A percentile compares a stretch with the other conserved stretches of the same genome.
phyloP scores from a whole-genome alignment of 2,797 vertebrate species.

The Neoniphon sammara region DNA sequence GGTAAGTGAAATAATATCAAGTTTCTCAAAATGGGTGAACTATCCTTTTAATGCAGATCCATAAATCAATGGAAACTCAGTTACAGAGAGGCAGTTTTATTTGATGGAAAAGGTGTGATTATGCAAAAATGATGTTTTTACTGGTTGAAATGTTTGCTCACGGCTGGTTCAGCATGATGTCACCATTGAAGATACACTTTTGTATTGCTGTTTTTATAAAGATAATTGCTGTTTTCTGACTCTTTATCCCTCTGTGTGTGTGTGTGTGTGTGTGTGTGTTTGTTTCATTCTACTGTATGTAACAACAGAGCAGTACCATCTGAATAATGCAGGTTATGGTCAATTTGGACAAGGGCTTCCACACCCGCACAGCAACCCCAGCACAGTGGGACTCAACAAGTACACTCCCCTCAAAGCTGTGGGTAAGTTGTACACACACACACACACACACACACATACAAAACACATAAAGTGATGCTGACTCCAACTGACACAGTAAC shows the following conservation, averaged over 20 bases:
- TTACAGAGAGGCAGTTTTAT: too few species aligned
- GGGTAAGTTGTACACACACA: slow-evolving; percentile 82
- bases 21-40: too few species aligned
- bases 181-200: too few species aligned
- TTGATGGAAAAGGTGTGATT: too few species aligned
- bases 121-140: too few species aligned
- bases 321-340: slow-evolving; percentile 83
- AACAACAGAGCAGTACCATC: slow-evolving; percentile 87
- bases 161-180: too few species aligned
- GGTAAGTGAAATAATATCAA: too few species aligned
- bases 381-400: slow-evolving; percentile 82
- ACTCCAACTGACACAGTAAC: slow-evolving; percentile 63
- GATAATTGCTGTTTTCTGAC: background rate
- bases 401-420: slow-evolving; percentile 89
- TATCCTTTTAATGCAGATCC: too few species aligned
- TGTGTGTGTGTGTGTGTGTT: background rate
- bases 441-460: slow-evolving; percentile 30
- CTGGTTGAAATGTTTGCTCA: too few species aligned
- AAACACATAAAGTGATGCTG: slow-evolving; percentile 53
- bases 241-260: background rate
- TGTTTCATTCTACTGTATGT: slow-evolving; percentile 20
- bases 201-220: too few species aligned
- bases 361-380: slow-evolving; percentile 84
- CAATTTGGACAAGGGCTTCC: slow-evolving; percentile 79
- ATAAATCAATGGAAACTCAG: too few species aligned